These are phyloP conservation scores for Rhinolophus ferrumequinum DNA, from an alignment of 2,113 vertebrate species.

Conservation along the genomic window DNA sequence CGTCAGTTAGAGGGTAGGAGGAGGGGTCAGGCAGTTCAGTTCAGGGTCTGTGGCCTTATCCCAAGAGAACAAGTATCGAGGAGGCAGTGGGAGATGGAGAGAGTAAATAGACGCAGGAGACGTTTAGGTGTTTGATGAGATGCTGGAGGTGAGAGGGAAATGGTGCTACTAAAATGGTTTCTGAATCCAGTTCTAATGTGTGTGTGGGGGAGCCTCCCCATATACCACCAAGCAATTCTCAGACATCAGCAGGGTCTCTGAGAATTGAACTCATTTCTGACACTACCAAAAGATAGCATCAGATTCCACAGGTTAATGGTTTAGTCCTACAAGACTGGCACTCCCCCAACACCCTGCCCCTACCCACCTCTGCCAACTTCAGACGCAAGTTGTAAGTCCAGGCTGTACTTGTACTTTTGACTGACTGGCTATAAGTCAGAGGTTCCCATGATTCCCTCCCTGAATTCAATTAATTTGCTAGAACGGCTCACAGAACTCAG, in stretches of 20 bases:
- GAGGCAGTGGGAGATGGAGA: neutral
- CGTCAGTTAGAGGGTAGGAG: neutral
- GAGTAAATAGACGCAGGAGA: neutral
- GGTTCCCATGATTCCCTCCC: too few species aligned
- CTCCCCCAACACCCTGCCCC: neutral
- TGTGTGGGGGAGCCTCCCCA: neutral
- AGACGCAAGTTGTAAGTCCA: neutral
- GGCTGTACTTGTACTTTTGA: neutral
- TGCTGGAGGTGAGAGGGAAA: neutral
- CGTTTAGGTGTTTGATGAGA: neutral
- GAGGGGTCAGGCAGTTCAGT: neutral
- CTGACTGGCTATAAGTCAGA: too few species aligned
- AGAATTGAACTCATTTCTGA: neutral
- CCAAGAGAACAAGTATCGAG: neutral
- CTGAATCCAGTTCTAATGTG: neutral
- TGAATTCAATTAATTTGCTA: too few species aligned
- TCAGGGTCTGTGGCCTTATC: neutral
- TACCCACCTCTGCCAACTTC: neutral
- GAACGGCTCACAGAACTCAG: too few species aligned
- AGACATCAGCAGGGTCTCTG: neutral
- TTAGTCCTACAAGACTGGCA: neutral
- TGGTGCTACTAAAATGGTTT: neutral
- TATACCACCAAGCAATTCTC: neutral
- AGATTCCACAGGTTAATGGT: neutral
- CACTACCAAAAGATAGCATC: neutral